Percentiles rank a stretch among this genome's conserved stretches.
phyloP scores from a whole-genome alignment of 2,113 vertebrate species.

The Capreolus pygargus region DNA sequence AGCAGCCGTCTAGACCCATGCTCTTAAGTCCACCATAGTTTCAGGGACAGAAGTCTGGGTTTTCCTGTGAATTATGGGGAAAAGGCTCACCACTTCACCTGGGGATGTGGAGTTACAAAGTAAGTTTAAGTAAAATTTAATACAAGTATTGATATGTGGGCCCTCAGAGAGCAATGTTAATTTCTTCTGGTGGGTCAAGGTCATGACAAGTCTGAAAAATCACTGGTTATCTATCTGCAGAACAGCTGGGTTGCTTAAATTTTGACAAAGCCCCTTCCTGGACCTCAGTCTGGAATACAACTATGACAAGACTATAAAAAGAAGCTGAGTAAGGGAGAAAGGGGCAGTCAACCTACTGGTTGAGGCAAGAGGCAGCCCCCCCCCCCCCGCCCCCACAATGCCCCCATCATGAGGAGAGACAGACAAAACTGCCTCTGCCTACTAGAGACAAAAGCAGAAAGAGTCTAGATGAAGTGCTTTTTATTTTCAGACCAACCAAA shows the following conservation, averaged over 20 bases:
- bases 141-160: neutral
- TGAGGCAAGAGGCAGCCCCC: neutral
- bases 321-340: neutral
- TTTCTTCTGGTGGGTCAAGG: slow-evolving; percentile 29
- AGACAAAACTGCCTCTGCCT: neutral
- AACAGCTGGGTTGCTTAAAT: slow-evolving; percentile 3
- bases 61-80: neutral
- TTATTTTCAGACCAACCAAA: slow-evolving; percentile 63
- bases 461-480: slow-evolving; percentile 62
- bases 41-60: neutral
- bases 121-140: slow-evolving; percentile 1
- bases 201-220: neutral
- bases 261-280: neutral
- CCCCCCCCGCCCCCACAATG: no score
- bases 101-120: neutral
- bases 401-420: neutral
- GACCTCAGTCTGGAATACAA: neutral
- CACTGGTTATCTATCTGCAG: neutral
- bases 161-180: neutral
- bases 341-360: neutral
- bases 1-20: neutral
- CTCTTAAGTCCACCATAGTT: neutral
- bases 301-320: neutral
- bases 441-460: neutral
- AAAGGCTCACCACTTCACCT: neutral